Evolutionary conservation across 2,113 vertebrate genomes (phyloP).

Genomic region (Saimiri boliviensis): DNA sequence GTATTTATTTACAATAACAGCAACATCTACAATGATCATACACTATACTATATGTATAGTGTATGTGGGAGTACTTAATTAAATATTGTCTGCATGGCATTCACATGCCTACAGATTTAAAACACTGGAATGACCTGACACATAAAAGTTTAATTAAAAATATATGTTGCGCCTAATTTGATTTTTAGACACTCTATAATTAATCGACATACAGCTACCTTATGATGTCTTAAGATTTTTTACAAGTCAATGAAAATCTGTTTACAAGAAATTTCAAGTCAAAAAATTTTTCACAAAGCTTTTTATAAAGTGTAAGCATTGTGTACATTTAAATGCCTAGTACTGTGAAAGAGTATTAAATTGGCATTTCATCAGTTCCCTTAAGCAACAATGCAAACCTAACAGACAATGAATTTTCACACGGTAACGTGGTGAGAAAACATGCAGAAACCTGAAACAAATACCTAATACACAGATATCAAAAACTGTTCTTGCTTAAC

Average conservation of each 20-base stretch:
- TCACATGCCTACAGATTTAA: background rate
- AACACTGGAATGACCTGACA: background rate
- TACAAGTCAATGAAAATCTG: background rate
- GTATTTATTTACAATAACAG: background rate
- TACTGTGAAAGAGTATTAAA: conserved; percentile 52
- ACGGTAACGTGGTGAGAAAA: background rate
- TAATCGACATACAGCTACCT: background rate
- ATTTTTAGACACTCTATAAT: background rate
- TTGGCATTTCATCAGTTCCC: conserved; percentile 63
- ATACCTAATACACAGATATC: background rate
- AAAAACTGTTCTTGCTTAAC: conserved; percentile 27
- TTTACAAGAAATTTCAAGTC: conserved; percentile 19
- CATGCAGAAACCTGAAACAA: conserved; percentile 60
- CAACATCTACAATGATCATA: background rate
- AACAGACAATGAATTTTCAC: conserved; percentile 48
- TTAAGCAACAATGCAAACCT: conserved; percentile 49
- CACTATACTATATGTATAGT: too few species aligned
- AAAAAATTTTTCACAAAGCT: background rate
- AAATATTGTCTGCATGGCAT: background rate
- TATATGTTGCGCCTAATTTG: background rate
- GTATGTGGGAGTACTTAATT: conserved; percentile 1
- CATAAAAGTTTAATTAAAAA: conserved; percentile 13
- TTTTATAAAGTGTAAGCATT: conserved; percentile 21
- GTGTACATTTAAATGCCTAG: conserved; percentile 3
- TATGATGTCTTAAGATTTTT: background rate